These are phyloP conservation scores for Stegodyphus mimosarum DNA, from an alignment of 1,140 invertebrate genomes.

Conservation along the genomic window DNA sequence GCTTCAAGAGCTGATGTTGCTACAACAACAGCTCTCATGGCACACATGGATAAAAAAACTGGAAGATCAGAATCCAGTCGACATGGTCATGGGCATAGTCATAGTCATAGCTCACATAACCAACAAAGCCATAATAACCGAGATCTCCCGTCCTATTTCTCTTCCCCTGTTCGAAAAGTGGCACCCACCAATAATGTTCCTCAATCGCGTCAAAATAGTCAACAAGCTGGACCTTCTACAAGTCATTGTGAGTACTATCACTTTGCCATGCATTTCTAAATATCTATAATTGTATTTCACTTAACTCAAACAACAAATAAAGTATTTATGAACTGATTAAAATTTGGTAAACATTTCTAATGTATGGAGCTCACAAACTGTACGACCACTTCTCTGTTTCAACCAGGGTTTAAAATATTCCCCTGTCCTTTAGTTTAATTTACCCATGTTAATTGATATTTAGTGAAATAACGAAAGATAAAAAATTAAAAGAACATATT, in stretches of 20 bases:
- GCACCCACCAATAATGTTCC: slow-evolving; percentile 55
- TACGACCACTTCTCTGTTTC: too few relatives aligned
- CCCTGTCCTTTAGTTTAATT: too few relatives aligned
- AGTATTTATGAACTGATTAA: too few relatives aligned
- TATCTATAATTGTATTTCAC: too few relatives aligned
- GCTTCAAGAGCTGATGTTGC: slow-evolving; percentile 57
- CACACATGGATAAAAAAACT: slow-evolving; percentile 61
- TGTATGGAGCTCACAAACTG: too few relatives aligned
- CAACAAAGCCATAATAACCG: slow-evolving; percentile 44
- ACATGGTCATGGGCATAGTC: slow-evolving; percentile 48
- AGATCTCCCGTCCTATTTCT: slow-evolving; percentile 62
- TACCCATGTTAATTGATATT: too few relatives aligned
- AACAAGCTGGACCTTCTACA: slow-evolving; percentile 52
- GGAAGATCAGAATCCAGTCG: slow-evolving; percentile 39
- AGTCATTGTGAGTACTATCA: slow-evolving; percentile 56
- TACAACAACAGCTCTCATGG: slow-evolving; percentile 61
- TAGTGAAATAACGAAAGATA: too few relatives aligned
- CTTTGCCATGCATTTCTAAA: too few relatives aligned
- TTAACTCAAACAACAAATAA: too few relatives aligned
- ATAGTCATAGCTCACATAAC: slow-evolving; percentile 38
- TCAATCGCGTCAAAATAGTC: slow-evolving; percentile 37
- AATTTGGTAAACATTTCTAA: too few relatives aligned
- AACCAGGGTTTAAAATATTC: too few relatives aligned
- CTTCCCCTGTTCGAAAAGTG: slow-evolving; percentile 62
- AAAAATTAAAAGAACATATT: too few relatives aligned